These are phyloP conservation scores for Alloplasta piceator DNA, from an alignment of 2,888 invertebrate genomes.

Conservation along the genomic window DNA sequence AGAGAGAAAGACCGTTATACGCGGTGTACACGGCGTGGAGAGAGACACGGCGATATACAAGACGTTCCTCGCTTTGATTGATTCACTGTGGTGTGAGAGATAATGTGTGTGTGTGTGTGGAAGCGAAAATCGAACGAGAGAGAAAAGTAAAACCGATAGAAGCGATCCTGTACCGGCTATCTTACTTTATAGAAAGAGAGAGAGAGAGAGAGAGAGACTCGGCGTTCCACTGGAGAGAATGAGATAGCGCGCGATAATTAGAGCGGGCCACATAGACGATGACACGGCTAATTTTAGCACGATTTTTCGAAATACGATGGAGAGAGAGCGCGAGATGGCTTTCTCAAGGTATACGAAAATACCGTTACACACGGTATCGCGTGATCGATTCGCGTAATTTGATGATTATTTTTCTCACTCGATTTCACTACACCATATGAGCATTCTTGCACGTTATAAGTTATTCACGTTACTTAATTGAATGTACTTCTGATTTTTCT, in stretches of 20 bases:
- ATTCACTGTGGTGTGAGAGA: background rate
- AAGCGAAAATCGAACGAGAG: background rate
- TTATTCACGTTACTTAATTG: too few species aligned
- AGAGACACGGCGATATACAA: slow-evolving; percentile 18
- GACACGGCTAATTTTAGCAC: background rate
- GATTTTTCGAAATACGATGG: background rate
- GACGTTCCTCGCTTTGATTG: background rate
- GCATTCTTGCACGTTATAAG: background rate
- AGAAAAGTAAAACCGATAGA: background rate
- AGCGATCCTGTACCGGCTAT: background rate
- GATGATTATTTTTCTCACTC: slow-evolving; percentile 8
- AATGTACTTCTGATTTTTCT: too few species aligned
- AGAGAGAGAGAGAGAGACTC: background rate
- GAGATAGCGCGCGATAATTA: background rate
- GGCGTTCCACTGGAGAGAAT: background rate
- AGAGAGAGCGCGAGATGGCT: slow-evolving; percentile 4
- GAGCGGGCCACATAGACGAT: background rate
- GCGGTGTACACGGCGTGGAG: background rate
- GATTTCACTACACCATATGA: background rate
- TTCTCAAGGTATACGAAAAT: background rate
- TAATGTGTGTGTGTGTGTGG: too few species aligned
- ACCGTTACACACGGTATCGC: slow-evolving; percentile 10
- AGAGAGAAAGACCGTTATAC: slow-evolving; percentile 15
- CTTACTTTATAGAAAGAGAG: background rate
- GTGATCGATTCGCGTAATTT: slow-evolving; percentile 1